Evolutionary conservation across 2,888 invertebrate genomes (phyloP), one percentile per base, ranked within the genome.

Genomic region (Tiliacea citrago): DNA sequence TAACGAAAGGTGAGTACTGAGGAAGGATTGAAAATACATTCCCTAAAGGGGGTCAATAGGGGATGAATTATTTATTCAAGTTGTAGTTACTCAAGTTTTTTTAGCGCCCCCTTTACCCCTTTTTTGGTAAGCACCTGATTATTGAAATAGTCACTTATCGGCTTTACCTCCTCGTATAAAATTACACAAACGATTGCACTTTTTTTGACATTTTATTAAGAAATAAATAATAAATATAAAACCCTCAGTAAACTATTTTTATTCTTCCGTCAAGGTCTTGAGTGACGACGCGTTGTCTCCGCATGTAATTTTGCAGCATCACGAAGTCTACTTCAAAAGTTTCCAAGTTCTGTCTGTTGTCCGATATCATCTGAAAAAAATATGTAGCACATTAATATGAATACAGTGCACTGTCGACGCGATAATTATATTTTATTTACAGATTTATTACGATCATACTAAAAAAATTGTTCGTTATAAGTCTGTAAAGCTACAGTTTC

Each of bases 251-350:
- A 7, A 96, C 91, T 53, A 97, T 94, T 72, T 92, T 90, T 71
- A 97, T 97, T 81, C 98, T 94, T 29, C 97, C 97, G 74, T 97
- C 97, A 13, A 96, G 86, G 63, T 97, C 97, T 49, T 95, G 92
- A 35, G 94, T 89, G 5, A 97, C 92, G 2, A 96, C 95, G 39
- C 94, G 94, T 84, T 96, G 96, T 49, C 95, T 91, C 21, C 94
- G 89, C 87, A 97, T 93, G 89, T 97, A 97, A 1, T 93, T 89
- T 73, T 95, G 94, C 76, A 97, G 91, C 83, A 96, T 93, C 79
- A 97, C 97, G 81, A 97, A 95, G 89, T 98, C 98, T 0, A 96
- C 81, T 0, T 91, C 92, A 51, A 97, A 96, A 65, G 92, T 91
- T 65, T 91, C 88, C 42, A 96, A 73, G 88, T 97, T 97, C 77